A percentile compares a stretch with the other conserved stretches of the same genome.
Conservation (phyloP, 2,113 vertebrate genomes). For the Saimiri boliviensis region DNA sequence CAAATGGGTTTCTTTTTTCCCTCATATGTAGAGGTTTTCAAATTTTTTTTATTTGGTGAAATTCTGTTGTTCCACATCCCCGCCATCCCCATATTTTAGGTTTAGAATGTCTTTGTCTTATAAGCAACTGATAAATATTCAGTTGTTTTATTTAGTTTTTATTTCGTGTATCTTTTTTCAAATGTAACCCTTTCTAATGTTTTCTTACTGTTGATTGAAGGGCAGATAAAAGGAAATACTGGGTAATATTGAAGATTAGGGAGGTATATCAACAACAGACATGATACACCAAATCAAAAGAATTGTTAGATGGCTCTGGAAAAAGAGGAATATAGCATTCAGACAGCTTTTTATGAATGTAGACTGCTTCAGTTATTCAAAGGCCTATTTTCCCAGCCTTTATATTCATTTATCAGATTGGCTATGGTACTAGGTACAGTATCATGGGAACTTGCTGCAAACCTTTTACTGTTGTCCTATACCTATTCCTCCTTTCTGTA, state of each 20-base stretch:
- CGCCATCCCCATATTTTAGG: neutral
- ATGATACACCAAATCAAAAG: neutral
- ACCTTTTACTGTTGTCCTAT: neutral
- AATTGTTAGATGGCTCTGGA: neutral
- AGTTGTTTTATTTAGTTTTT: constrained; percentile 1
- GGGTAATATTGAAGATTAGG: neutral
- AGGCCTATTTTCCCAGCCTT: neutral
- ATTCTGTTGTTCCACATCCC: neutral
- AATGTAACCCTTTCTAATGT: neutral
- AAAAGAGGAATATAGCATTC: neutral
- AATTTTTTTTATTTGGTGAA: neutral
- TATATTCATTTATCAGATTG: neutral
- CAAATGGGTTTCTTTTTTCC: neutral
- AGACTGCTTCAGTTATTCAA: neutral
- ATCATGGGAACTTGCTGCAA: neutral
- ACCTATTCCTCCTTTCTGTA: neutral
- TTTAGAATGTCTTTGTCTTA: neutral
- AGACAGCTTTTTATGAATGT: neutral
- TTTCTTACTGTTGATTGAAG: neutral
- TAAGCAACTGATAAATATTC: neutral
- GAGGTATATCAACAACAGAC: neutral
- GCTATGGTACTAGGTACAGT: neutral
- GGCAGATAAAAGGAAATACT: neutral
- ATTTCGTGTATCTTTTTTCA: neutral
- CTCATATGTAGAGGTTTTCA: neutral